Base-by-base conservation (phyloP, 2,888 invertebrate species). In the Byasa hedistus region DNA sequence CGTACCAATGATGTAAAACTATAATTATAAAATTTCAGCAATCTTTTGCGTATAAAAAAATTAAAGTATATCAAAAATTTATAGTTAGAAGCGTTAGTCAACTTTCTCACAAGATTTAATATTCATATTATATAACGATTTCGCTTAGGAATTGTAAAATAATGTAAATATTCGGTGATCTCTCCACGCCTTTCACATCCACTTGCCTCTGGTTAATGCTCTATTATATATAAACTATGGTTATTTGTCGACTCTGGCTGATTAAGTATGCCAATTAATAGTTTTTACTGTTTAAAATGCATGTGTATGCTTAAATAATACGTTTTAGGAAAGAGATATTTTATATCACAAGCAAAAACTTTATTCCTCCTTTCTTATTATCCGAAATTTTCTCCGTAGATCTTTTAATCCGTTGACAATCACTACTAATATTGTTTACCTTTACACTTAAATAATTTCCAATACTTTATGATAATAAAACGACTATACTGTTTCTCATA, bases 171-270 rank as follows among this genome's bases (percentile, higher is more conserved):
- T 66, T 57, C 44, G 55, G 39, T 54, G 54, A 62, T 62, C 48
- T 48, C 54, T 39, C 48, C 54, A 58, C 32, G 32, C 44, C 58
- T 62, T 66, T 66, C 66, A 57, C 59, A 52, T 58, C 44, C 55
- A 21, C 27, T 61, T 65, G 68, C 71, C 66, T 69, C 68, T 68
- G 68, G 64, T 60, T 64, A 39, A 48, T 51, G 62, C 36, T 58
- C 44, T 62, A 67, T 61, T 12, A 54, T 58, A 59, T 48, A 61
- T 21, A 59, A 56, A 60, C 57, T 56, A 62, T 57, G 23, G 23
- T 55, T 56, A 36, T 56, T 54, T 21, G n/a, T 21, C 36, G 8
- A 57, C 24, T 58, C 17, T 19, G 3, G 22, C 36, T n/a, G 51
- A 51, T 17, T 44, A 15, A 57, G n/a, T 51, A 4, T 59, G 19